A percentile compares a stretch with the other conserved stretches of the same genome.
Evolutionary conservation across 1,140 invertebrate genomes (phyloP).

Genomic region (Pristionchus pacificus): DNA sequence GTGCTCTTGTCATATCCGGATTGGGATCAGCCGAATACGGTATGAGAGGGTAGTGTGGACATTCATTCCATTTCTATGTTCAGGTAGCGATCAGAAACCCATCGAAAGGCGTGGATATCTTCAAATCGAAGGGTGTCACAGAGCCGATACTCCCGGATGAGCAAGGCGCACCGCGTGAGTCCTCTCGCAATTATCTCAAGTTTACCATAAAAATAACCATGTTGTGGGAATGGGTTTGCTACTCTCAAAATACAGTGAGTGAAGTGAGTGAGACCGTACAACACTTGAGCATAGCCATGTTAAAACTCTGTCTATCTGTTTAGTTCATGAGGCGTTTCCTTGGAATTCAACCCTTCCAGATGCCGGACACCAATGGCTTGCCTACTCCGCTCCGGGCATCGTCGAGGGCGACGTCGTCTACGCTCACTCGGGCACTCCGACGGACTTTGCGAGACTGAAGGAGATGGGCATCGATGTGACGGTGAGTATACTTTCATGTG

Average conservation of each 20-base stretch:
- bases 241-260: too few species aligned
- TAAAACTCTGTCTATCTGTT: background rate
- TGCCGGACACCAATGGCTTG: conserved; percentile 52
- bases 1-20: conserved; percentile 53
- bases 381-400: conserved; percentile 44
- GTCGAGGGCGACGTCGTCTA: conserved; percentile 49
- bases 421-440: conserved; percentile 38
- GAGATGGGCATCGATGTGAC: conserved; percentile 40
- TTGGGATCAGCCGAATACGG: conserved; percentile 45
- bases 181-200: too few species aligned
- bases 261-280: too few species aligned
- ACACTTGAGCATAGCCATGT: background rate
- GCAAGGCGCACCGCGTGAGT: conserved; percentile 33
- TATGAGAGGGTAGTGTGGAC: conserved; percentile 10
- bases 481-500: too few species aligned
- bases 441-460: conserved; percentile 46
- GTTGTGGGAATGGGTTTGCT: too few species aligned
- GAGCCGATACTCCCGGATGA: conserved; percentile 47
- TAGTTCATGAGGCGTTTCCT: too few species aligned
- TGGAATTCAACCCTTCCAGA: too few species aligned
- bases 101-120: conserved; percentile 31
- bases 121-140: conserved; percentile 38
- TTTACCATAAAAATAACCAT: too few species aligned
- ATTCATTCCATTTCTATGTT: background rate
- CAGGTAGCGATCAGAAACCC: conserved; percentile 37